Conservation (phyloP, 2,888 invertebrate genomes). For the Falcaria lacertinaria region DNA sequence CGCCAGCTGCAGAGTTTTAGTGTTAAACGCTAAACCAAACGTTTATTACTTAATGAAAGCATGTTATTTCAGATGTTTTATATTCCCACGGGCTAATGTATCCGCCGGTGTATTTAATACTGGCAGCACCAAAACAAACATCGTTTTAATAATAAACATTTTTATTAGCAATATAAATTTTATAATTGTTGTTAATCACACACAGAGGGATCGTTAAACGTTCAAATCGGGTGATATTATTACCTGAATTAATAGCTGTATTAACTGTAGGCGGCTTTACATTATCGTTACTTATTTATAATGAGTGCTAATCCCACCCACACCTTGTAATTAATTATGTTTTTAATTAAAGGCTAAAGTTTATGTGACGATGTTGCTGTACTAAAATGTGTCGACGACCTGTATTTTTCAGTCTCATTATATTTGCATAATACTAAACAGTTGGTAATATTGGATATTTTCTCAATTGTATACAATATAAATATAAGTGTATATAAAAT, state of each 20-base stretch:
- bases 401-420: too few species aligned
- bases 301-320: not conserved
- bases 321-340: not conserved
- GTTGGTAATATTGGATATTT: too few species aligned
- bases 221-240: not conserved
- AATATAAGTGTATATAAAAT: too few species aligned
- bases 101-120: not conserved
- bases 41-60: not conserved
- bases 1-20: too few species aligned
- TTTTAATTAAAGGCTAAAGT: too few species aligned
- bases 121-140: not conserved
- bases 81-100: not conserved
- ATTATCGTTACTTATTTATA: not conserved
- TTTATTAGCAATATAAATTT: not conserved
- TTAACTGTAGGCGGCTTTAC: not conserved
- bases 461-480: too few species aligned
- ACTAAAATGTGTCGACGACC: too few species aligned
- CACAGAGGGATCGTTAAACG: not conserved
- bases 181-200: not conserved
- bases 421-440: too few species aligned
- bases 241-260: not conserved
- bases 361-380: too few species aligned
- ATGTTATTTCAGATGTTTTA: not conserved
- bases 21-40: too few species aligned
- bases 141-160: not conserved